Base-by-base conservation (phyloP, 2,888 invertebrate genomes). In the Gonocerus acuteangulatus region DNA sequence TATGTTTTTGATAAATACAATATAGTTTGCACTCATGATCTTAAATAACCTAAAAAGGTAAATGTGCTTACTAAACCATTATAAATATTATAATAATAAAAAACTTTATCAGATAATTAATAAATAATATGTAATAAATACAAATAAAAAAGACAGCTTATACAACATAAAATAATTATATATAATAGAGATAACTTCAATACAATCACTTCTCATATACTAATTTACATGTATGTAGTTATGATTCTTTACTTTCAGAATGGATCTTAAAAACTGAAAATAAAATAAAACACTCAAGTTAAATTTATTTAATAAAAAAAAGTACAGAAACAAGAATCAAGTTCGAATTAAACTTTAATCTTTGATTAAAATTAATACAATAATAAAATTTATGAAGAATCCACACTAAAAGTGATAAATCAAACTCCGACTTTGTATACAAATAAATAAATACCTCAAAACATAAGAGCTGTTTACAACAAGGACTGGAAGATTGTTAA, bases 81-180 rank as follows among this genome's bases (percentile, higher is more conserved):
- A 61, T 61, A 63, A 63, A 58, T 54, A 49, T 48, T 23, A 39
- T 61, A 60, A 48, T 56, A 62, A 57, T 63, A 59, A 63, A 65
- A 65, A 65, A 54, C 54, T 62, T 52, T 61, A 60, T 62, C 27
- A 65, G 56, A 60, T 63, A 63, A 63, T 63, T 63, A 65, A 65
- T 65, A 65, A 65, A 65, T 65, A 64, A 65, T 65, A 63, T 63
- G 23, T 56, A 59, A 62, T 62, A 65, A 63, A 65, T 63, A 65
- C 63, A 65, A 65, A 65, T 62, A 65, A 65, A 65, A 63, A 65
- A 65, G 65, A 62, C 44, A 65, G 60, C 63, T 63, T 63, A 63
- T 62, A 59, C 44, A 61, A 63, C 65, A 62, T 60, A 62, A 60
- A 42, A 62, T 60, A 47, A 64, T 47, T 64, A 61, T 56, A 60